These are phyloP conservation scores for Meloidogyne floridensis DNA, from an alignment of 1,140 invertebrate species.

Conservation along the genomic window DNA sequence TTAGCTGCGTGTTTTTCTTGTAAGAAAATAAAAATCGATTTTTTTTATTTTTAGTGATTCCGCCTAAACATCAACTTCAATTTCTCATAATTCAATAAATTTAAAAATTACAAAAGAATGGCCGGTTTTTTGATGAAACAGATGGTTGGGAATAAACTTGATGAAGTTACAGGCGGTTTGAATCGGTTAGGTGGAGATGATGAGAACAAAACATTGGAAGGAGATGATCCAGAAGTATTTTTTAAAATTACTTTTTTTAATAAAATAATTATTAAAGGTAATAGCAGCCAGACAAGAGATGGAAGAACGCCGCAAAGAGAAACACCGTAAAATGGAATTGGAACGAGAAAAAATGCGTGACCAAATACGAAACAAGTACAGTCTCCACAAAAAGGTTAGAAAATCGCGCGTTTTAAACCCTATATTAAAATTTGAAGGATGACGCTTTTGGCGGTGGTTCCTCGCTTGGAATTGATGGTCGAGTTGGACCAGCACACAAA, in stretches of 20 bases:
- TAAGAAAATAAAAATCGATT: not conserved
- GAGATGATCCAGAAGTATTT: conserved; percentile 58
- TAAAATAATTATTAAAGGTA: conserved; percentile 38
- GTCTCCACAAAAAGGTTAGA: conserved; percentile 59
- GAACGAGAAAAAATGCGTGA: conserved; percentile 96
- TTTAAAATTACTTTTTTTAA: not conserved
- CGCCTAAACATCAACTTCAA: not conserved
- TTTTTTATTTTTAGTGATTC: not conserved
- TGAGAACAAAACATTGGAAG: conserved; percentile 37
- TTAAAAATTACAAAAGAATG: conserved; percentile 10
- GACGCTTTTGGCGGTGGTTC: not conserved
- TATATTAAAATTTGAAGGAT: not conserved
- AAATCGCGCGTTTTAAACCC: not conserved
- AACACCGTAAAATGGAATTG: conserved; percentile 88
- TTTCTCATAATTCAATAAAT: not conserved
- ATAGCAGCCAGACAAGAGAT: conserved; percentile 69
- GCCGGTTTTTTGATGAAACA: conserved; percentile 49
- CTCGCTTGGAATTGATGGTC: conserved; percentile 51
- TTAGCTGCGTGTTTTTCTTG: not conserved
- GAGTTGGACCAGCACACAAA: conserved; percentile 56
- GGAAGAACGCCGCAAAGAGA: conserved; percentile 70
- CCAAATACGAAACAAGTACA: conserved; percentile 88
- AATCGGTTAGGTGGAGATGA: conserved; percentile 56
- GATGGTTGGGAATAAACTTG: conserved; percentile 61
- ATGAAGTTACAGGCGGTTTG: conserved; percentile 59